These are phyloP conservation scores for Gisinianus flammeolus DNA, from an alignment of 2,888 invertebrate species.

Conservation along the genomic window DNA sequence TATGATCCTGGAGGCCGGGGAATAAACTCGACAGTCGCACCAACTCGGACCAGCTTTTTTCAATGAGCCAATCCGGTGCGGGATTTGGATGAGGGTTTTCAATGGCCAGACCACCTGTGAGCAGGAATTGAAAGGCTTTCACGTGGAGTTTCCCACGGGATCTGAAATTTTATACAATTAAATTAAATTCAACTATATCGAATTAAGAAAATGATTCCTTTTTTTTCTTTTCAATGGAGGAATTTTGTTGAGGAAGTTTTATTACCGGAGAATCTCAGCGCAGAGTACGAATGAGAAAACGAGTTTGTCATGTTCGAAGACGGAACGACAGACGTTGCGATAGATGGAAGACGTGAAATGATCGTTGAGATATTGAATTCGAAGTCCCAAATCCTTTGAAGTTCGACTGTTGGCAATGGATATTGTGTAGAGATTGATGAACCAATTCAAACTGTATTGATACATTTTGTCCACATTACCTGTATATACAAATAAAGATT, in stretches of 20 bases:
- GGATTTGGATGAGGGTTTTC: slow-evolving; percentile 83
- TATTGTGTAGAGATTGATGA: slow-evolving; percentile 78
- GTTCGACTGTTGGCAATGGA: slow-evolving; percentile 69
- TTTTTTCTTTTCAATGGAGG: not conserved
- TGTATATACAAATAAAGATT: too few relatives aligned
- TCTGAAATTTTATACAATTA: slow-evolving; percentile 70
- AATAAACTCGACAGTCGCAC: slow-evolving; percentile 69
- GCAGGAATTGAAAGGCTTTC: slow-evolving; percentile 73
- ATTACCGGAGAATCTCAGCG: slow-evolving; percentile 9
- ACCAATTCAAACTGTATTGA: slow-evolving; percentile 79
- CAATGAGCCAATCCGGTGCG: slow-evolving; percentile 79
- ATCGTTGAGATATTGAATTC: slow-evolving; percentile 76
- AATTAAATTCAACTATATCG: too few relatives aligned
- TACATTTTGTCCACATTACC: slow-evolving; percentile 94
- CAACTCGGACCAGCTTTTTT: slow-evolving; percentile 88
- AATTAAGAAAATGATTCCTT: too few relatives aligned
- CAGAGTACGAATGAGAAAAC: slow-evolving; percentile 87
- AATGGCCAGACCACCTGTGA: slow-evolving; percentile 85
- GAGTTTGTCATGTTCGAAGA: slow-evolving; percentile 93
- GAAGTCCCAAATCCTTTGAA: slow-evolving; percentile 64
- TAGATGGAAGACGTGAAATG: slow-evolving; percentile 88
- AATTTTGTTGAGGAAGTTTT: not conserved
- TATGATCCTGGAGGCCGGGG: slow-evolving; percentile 25
- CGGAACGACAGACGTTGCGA: slow-evolving; percentile 80
- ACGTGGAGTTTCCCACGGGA: slow-evolving; percentile 50